Conservation (phyloP, 2,113 vertebrate species). For the Urocynchramus pylzowi region DNA sequence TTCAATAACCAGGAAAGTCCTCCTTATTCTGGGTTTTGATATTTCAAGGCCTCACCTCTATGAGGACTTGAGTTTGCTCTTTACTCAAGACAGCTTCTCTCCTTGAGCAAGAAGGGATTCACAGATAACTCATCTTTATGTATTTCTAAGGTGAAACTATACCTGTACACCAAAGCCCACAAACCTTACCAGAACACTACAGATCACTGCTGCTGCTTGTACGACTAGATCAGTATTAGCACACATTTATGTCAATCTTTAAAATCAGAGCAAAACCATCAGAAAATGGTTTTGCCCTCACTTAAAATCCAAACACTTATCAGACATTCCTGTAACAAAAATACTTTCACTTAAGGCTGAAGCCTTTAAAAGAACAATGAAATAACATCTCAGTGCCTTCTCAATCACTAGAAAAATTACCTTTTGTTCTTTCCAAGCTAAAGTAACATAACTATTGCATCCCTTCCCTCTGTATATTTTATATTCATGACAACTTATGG, state of each 20-base stretch:
- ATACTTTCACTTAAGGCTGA: not conserved
- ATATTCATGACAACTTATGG: not conserved
- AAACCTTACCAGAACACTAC: not conserved
- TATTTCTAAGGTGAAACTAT: not conserved
- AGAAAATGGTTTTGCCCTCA: not conserved
- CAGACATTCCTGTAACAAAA: not conserved
- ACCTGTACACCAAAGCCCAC: not conserved
- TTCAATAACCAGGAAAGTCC: not conserved
- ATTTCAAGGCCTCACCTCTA: not conserved
- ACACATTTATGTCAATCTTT: not conserved
- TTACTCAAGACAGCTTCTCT: not conserved
- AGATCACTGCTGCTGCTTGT: not conserved
- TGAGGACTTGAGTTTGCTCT: not conserved
- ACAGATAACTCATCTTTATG: not conserved
- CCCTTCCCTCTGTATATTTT: not conserved
- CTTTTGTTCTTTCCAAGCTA: not conserved
- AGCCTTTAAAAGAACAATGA: not conserved
- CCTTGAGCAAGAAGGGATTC: not conserved
- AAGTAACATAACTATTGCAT: fast-evolving
- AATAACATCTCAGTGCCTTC: not conserved
- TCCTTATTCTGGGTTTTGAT: not conserved
- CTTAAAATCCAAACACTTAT: not conserved
- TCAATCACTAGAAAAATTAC: not conserved
- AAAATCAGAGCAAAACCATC: not conserved
- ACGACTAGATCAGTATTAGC: not conserved